These are phyloP conservation scores for Eristalis intricaria DNA, from an alignment of 2,888 invertebrate genomes.

Conservation along the genomic window DNA sequence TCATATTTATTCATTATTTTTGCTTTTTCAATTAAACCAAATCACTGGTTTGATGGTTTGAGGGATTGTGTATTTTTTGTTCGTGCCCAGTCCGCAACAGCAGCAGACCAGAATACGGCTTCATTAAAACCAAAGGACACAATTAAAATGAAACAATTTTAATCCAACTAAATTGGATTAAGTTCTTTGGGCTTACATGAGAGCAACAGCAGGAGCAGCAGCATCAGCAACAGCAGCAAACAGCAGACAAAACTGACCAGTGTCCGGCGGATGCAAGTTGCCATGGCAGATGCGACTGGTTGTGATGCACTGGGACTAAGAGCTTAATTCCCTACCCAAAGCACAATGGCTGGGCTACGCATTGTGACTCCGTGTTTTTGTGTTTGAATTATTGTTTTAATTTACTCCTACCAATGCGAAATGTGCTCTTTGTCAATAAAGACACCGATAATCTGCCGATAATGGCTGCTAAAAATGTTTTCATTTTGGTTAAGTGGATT, in stretches of 20 bases:
- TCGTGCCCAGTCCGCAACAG: background rate
- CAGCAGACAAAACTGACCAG: conserved; percentile 49
- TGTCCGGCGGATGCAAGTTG: conserved; percentile 43
- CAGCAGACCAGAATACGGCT: conserved; percentile 43
- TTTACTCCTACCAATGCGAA: conserved; percentile 10
- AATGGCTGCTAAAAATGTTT: conserved; percentile 50
- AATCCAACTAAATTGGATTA: conserved; percentile 71
- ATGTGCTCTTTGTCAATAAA: conserved; percentile 20
- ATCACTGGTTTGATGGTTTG: conserved; percentile 17
- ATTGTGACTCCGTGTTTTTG: background rate
- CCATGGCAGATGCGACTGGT: conserved; percentile 42
- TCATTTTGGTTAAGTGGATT: conserved; percentile 67
- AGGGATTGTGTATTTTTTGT: conserved; percentile 33
- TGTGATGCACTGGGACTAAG: conserved; percentile 27
- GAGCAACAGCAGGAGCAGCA: conserved; percentile 13
- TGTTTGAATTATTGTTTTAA: conserved; percentile 43
- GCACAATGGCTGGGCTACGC: background rate
- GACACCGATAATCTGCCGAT: conserved; percentile 23
- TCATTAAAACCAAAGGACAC: conserved; percentile 58
- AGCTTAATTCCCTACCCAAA: conserved; percentile 38
- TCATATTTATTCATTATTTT: conserved; percentile 37
- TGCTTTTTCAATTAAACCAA: conserved; percentile 44
- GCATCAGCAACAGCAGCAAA: conserved; percentile 17
- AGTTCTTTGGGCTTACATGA: conserved; percentile 50
- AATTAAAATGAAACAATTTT: conserved; percentile 71